These are phyloP conservation scores for Chymomyza procnemis DNA, from an alignment of 2,888 invertebrate genomes.

Conservation along the genomic window DNA sequence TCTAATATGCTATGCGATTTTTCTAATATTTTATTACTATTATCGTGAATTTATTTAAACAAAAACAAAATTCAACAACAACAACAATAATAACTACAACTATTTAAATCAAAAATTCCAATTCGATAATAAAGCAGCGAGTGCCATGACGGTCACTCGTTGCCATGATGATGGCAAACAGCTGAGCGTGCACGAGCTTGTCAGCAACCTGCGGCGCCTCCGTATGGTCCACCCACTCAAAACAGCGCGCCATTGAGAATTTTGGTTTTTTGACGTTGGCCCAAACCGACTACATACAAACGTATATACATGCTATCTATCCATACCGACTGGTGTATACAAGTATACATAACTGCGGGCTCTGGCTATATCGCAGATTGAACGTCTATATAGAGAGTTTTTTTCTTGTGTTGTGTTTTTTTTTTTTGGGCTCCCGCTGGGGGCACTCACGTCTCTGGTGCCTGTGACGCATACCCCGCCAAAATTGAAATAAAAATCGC, in stretches of 20 bases:
- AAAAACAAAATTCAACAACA: conserved; percentile 5
- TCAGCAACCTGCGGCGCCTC: conserved; percentile 33
- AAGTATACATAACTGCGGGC: conserved; percentile 7
- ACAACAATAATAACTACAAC: background rate
- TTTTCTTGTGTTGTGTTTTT: too few relatives aligned
- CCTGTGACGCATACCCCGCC: conserved; percentile 13
- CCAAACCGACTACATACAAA: conserved; percentile 12
- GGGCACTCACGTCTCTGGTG: background rate
- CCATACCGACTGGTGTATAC: background rate
- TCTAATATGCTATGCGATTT: conserved; percentile 66
- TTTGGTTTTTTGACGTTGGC: conserved; percentile 54
- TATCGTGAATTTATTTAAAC: conserved; percentile 58
- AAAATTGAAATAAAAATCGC: conserved; percentile 43
- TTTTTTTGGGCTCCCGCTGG: background rate
- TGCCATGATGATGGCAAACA: conserved; percentile 44
- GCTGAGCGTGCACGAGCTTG: conserved; percentile 47
- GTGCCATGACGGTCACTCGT: conserved; percentile 15
- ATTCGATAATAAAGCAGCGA: conserved; percentile 9
- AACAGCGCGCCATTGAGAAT: conserved; percentile 61
- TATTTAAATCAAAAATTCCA: conserved; percentile 3
- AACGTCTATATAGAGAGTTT: background rate
- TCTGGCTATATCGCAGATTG: conserved; percentile 26
- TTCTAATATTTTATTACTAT: conserved; percentile 70
- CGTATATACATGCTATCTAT: background rate
- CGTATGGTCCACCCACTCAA: conserved; percentile 45